These are phyloP conservation scores for Ridgeia piscesae DNA, from an alignment of 1,140 invertebrate genomes.

Conservation along the genomic window DNA sequence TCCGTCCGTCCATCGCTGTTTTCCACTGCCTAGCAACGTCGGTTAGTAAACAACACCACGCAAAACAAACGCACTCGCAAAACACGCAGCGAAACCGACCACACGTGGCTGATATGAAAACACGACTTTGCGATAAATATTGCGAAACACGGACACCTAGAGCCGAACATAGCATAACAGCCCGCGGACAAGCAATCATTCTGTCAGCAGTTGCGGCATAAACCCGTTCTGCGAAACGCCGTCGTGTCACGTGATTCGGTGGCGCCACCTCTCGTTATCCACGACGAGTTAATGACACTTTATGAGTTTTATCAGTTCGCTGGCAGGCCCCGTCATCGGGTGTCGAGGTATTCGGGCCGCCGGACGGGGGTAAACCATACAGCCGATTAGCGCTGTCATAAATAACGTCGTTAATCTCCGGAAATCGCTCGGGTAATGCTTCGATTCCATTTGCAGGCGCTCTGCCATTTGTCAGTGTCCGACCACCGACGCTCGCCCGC, in stretches of 20 bases:
- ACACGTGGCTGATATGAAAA: too few species aligned
- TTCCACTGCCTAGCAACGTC: too few species aligned
- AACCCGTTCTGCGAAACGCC: not conserved
- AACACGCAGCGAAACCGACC: not conserved
- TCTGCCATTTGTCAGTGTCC: not conserved
- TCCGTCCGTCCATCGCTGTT: too few species aligned
- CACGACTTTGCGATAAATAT: not conserved
- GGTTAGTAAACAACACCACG: not conserved
- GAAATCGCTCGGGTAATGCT: not conserved
- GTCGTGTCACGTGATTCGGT: not conserved
- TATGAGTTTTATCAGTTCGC: not conserved
- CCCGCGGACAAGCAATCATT: not conserved
- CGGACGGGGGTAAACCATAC: not conserved
- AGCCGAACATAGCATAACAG: not conserved
- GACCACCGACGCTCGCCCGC: not conserved
- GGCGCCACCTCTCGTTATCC: conserved; percentile 2
- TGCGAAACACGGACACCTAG: not conserved
- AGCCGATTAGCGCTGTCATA: conserved; percentile 3
- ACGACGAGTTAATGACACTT: not conserved
- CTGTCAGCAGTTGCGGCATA: not conserved
- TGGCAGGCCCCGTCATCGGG: not conserved
- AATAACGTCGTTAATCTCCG: not conserved
- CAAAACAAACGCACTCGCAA: not conserved
- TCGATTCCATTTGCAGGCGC: not conserved
- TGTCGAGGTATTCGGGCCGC: not conserved